These are phyloP conservation scores for Drosophila buzzatii DNA, from an alignment of 2,888 invertebrate species.

Conservation along the genomic window DNA sequence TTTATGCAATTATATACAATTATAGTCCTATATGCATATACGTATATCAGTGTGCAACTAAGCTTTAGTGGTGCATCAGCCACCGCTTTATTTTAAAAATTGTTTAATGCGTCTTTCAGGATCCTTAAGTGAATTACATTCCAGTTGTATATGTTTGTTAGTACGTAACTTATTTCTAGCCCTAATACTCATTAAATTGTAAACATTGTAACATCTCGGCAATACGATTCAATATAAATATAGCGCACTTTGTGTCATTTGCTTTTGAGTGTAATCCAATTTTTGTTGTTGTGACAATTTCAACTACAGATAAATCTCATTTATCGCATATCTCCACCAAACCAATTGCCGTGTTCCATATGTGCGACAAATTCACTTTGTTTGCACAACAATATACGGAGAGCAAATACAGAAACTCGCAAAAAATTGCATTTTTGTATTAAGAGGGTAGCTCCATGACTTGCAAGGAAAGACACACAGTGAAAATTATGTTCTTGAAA, in stretches of 20 bases:
- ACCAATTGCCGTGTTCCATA: slow-evolving; percentile 58
- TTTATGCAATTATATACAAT: slow-evolving; percentile 51
- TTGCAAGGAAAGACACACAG: slow-evolving; percentile 16
- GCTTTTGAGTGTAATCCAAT: slow-evolving; percentile 31
- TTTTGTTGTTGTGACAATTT: slow-evolving; percentile 20
- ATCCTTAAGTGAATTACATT: slow-evolving; percentile 59
- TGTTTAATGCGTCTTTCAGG: slow-evolving; percentile 37
- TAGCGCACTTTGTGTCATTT: background rate
- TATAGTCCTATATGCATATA: slow-evolving; percentile 30
- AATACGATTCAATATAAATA: slow-evolving; percentile 34
- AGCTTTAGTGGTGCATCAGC: slow-evolving; percentile 64
- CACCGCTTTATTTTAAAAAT: slow-evolving; percentile 49
- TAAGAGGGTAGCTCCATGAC: slow-evolving; percentile 32
- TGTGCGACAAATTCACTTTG: slow-evolving; percentile 56
- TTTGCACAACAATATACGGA: slow-evolving; percentile 55
- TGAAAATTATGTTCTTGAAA: background rate
- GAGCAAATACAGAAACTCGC: slow-evolving; percentile 43
- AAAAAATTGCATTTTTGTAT: slow-evolving; percentile 28
- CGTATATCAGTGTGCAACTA: slow-evolving; percentile 33
- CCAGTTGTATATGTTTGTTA: slow-evolving; percentile 65
- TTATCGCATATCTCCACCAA: slow-evolving; percentile 38
- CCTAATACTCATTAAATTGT: slow-evolving; percentile 65
- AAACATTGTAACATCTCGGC: slow-evolving; percentile 19
- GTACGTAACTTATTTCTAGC: slow-evolving; percentile 50
- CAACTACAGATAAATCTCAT: slow-evolving; percentile 21